These are phyloP conservation scores for Plutomurus gul DNA, from an alignment of 1,140 invertebrate species.

Conservation along the genomic window DNA sequence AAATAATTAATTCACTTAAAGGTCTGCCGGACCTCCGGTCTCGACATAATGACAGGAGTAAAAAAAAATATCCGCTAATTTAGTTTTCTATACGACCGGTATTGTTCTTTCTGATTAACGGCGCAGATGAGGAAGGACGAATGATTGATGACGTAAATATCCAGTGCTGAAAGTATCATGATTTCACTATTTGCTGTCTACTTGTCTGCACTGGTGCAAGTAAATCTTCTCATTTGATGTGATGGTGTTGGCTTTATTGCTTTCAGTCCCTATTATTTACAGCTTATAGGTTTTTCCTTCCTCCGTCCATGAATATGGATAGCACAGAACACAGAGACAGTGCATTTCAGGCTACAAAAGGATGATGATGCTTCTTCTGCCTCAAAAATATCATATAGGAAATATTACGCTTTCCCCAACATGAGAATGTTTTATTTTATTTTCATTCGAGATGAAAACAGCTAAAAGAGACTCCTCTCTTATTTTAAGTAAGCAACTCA, in stretches of 20 bases:
- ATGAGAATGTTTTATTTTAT: constrained; percentile 18
- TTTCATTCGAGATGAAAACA: background rate
- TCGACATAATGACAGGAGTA: background rate
- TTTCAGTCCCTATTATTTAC: background rate
- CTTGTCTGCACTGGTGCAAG: background rate
- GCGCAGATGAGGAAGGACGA: background rate
- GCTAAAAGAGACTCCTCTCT: background rate
- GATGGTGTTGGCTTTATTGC: background rate
- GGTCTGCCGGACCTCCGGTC: background rate
- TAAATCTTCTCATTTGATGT: background rate
- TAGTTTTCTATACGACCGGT: background rate
- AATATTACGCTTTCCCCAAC: background rate
- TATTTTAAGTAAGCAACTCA: constrained; percentile 16
- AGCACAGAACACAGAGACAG: too few relatives aligned
- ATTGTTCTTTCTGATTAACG: background rate
- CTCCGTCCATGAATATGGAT: background rate
- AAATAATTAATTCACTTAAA: background rate
- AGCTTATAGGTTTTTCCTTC: background rate
- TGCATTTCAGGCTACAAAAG: too few relatives aligned
- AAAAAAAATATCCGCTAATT: background rate
- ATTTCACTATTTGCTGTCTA: background rate
- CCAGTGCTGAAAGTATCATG: constrained; percentile 11
- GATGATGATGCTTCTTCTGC: too few relatives aligned
- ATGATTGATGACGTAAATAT: constrained; percentile 31
- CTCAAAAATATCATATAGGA: background rate